Evolutionary conservation across 2,888 invertebrate genomes (phyloP).

Genomic region (Coronaproctus castanopsis): DNA sequence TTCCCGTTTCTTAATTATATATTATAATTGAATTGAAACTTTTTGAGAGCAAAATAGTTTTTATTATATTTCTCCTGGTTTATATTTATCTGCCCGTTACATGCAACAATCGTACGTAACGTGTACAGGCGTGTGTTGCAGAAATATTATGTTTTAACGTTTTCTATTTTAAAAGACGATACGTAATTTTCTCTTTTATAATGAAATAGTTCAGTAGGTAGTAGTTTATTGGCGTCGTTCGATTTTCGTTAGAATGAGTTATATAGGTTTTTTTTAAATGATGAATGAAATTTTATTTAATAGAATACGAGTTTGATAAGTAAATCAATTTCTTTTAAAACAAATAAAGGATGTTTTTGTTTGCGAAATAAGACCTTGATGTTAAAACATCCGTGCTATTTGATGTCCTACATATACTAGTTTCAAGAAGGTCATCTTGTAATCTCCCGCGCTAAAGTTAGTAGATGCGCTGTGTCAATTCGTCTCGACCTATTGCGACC

Average conservation of each 20-base stretch:
- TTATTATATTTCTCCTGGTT: no score
- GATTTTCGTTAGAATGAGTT: neutral
- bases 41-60: no score
- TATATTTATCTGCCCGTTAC: no score
- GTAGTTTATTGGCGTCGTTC: no score
- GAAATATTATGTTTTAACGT: neutral
- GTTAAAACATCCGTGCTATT: no score
- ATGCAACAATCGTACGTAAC: no score
- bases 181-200: neutral
- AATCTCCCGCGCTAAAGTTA: neutral
- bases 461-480: neutral
- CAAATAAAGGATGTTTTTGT: no score
- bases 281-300: neutral
- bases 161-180: neutral
- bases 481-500: neutral
- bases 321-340: no score
- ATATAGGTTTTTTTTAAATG: neutral
- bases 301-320: no score
- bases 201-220: neutral
- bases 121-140: neutral
- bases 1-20: no score
- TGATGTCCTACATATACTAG: neutral
- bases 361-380: no score
- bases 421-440: neutral
- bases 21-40: no score